These are phyloP conservation scores for Okamejei kenojei DNA, from an alignment of 2,797 vertebrate species.

Conservation along the genomic window DNA sequence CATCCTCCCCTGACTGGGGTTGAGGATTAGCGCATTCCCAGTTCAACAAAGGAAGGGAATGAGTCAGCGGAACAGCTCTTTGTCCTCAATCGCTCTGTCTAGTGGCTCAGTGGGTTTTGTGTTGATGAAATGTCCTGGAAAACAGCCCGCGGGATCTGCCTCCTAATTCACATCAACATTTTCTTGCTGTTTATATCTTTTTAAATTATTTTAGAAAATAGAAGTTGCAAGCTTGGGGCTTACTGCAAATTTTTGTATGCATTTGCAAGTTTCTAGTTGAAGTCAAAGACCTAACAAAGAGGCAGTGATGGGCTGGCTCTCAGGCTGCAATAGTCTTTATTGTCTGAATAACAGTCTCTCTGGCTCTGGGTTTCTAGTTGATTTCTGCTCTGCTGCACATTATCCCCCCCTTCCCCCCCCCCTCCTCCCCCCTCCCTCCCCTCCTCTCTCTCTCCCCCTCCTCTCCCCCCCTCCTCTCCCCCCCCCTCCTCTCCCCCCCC, in stretches of 20 bases:
- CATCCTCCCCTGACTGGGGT: not conserved
- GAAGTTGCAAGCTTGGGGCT: not conserved
- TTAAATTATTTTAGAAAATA: not conserved
- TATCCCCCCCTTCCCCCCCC: slow-evolving; percentile 46
- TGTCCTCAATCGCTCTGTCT: not conserved
- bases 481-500: no score
- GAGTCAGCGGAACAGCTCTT: not conserved
- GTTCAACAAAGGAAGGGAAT: not conserved
- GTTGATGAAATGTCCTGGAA: not conserved
- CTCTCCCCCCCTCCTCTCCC: no score
- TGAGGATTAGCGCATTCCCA: not conserved
- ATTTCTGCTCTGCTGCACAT: no score
- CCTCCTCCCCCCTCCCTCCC: slow-evolving; percentile 46
- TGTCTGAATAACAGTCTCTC: slow-evolving; percentile 49
- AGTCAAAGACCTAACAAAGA: slow-evolving; percentile 59
- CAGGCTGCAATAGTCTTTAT: slow-evolving; percentile 58
- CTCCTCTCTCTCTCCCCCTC: slow-evolving; percentile 42
- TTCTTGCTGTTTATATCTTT: not conserved
- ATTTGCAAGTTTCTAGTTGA: not conserved
- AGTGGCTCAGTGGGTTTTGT: not conserved
- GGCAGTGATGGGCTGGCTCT: slow-evolving; percentile 78
- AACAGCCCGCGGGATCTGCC: not conserved
- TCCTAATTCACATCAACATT: not conserved
- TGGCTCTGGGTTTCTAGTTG: no score
- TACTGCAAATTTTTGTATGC: not conserved